Percentiles rank a stretch among this genome's conserved stretches.
Evolutionary conservation across 1,140 invertebrate species (phyloP).

Genomic region (Brachionus manjavacas): DNA sequence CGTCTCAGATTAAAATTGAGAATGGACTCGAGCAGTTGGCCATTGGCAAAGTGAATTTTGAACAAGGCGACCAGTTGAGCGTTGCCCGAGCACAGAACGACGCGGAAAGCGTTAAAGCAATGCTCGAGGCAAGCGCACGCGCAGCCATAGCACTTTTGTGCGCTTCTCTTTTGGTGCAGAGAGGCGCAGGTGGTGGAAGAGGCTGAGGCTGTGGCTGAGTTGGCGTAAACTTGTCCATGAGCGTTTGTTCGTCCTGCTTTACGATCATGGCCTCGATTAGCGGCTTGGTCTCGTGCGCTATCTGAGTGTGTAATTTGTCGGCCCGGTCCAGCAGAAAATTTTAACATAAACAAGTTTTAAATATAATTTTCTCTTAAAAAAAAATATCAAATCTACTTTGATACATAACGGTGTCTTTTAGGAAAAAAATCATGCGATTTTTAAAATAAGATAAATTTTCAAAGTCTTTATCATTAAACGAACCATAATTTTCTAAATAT

Average conservation of each 20-base stretch:
- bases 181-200: no score
- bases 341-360: no score
- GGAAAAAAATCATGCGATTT: no score
- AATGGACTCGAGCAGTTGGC: not conserved
- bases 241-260: conserved; percentile 46
- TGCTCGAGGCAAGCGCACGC: conserved; percentile 73
- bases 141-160: conserved; percentile 61
- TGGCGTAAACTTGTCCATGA: not conserved
- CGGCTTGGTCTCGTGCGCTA: conserved; percentile 75
- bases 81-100: conserved; percentile 62
- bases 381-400: no score
- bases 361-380: no score
- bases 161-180: no score
- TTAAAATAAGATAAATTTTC: no score
- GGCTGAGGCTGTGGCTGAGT: not conserved
- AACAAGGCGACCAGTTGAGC: not conserved
- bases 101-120: conserved; percentile 81
- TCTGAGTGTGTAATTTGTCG: conserved; percentile 82
- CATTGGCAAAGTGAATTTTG: not conserved
- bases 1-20: conserved; percentile 26
- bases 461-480: no score
- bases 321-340: conserved; percentile 84
- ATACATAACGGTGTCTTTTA: no score
- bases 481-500: no score
- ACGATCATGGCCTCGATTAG: conserved; percentile 73